A percentile compares a stretch with the other conserved stretches of the same genome.
phyloP scores from a whole-genome alignment of 2,888 invertebrate species.

The Steinernema hermaphroditum region DNA sequence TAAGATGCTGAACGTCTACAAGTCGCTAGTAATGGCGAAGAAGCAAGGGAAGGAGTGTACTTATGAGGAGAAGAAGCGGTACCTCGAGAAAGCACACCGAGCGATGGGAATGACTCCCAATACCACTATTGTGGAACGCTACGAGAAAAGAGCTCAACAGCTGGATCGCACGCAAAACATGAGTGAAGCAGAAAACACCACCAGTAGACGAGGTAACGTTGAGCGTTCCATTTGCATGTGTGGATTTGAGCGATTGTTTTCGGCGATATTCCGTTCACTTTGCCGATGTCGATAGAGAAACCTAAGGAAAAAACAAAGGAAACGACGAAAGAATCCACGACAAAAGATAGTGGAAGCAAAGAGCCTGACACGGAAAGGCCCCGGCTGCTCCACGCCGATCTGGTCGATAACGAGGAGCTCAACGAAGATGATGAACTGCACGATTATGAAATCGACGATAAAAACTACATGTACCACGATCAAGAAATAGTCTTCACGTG shows the following conservation, averaged over 20 bases:
- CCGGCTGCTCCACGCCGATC: not conserved
- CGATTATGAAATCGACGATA: not conserved
- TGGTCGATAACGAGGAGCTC: not conserved
- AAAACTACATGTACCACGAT: constrained; percentile 31
- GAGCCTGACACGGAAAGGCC: not conserved
- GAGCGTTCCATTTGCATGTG: too few species aligned
- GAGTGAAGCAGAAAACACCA: not conserved
- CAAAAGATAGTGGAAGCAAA: not conserved
- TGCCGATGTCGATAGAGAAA: not conserved
- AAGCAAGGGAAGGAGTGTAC: not conserved
- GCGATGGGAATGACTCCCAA: constrained; percentile 23
- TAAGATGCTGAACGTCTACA: too few species aligned
- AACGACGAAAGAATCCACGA: too few species aligned
- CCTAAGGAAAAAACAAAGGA: not conserved
- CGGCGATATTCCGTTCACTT: not conserved
- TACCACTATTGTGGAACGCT: constrained; percentile 20
- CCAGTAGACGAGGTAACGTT: not conserved
- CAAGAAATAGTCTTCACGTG: constrained; percentile 24
- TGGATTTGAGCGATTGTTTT: not conserved
- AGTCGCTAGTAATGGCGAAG: not conserved
- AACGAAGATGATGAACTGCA: constrained; percentile 27
- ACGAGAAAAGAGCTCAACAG: constrained; percentile 1
- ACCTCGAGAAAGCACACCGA: constrained; percentile 21
- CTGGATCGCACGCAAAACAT: constrained; percentile 10
- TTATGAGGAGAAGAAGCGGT: constrained; percentile 5